These are phyloP conservation scores for Tenthredo distinguenda DNA, from an alignment of 2,888 invertebrate genomes.

Conservation along the genomic window DNA sequence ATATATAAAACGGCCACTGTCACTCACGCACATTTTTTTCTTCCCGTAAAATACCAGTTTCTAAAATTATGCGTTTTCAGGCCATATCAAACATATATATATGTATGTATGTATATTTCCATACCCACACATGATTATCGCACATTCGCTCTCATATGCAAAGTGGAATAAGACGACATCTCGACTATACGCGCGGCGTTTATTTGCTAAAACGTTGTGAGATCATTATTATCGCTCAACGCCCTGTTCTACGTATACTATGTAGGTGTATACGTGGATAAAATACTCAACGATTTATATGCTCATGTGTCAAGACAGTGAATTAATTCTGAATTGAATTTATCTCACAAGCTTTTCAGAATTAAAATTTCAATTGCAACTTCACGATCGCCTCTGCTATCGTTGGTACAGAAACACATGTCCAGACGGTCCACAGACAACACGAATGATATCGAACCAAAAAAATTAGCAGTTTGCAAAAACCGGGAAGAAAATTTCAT, in stretches of 20 bases:
- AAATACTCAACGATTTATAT: neutral
- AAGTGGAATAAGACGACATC: neutral
- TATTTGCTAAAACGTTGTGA: neutral
- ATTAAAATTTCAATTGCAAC: neutral
- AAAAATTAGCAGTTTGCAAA: too few species aligned
- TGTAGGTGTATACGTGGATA: neutral
- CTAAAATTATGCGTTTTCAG: conserved; percentile 20
- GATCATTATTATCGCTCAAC: neutral
- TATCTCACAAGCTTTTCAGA: neutral
- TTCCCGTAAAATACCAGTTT: neutral
- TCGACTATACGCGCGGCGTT: neutral
- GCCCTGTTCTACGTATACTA: neutral
- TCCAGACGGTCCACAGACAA: too few species aligned
- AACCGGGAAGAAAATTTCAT: too few species aligned
- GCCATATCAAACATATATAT: neutral
- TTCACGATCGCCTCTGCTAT: neutral
- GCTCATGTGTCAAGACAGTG: neutral
- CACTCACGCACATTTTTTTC: neutral
- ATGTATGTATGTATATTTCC: too few species aligned
- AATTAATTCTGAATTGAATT: neutral
- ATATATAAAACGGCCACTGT: conserved; percentile 16
- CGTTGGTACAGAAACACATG: too few species aligned
- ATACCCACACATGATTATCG: neutral
- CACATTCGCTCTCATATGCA: neutral
- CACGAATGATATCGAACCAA: too few species aligned